Conservation (phyloP, 2,113 vertebrate species). For the Reinhardtius hippoglossoides region DNA sequence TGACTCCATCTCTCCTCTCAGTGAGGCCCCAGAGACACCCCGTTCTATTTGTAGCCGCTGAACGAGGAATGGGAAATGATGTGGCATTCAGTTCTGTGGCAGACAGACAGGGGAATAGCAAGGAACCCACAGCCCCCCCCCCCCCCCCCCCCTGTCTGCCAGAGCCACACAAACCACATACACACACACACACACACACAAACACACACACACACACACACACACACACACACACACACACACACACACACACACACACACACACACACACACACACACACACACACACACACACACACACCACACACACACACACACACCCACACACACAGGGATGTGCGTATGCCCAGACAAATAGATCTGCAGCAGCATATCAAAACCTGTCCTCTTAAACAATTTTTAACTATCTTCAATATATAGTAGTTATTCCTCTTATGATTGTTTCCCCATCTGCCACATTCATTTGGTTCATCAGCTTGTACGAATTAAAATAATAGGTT, state of each 20-base stretch:
- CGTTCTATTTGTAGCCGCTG: conserved; percentile 74
- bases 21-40: conserved; percentile 54
- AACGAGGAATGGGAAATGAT: conserved; percentile 67
- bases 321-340: conserved; percentile 18
- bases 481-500: too few relatives aligned
- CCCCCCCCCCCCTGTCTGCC: neutral
- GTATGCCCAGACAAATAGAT: conserved; percentile 25
- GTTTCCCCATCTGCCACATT: too few relatives aligned
- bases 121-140: conserved; percentile 16
- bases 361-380: conserved; percentile 3
- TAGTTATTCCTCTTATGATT: too few relatives aligned
- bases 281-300: conserved; percentile 9
- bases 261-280: conserved; percentile 18
- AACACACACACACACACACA: conserved; percentile 12
- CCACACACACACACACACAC: conserved; percentile 12
- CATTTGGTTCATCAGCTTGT: too few relatives aligned
- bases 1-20: conserved; percentile 53
- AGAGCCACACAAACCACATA: conserved; percentile 6
- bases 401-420: neutral
- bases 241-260: conserved; percentile 6
- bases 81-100: conserved; percentile 58
- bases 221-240: conserved; percentile 14
- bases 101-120: conserved; percentile 49
- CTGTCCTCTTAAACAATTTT: neutral
- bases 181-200: conserved; percentile 10